phyloP scores from a whole-genome alignment of 2,888 invertebrate genomes.

The Sesia apiformis region DNA sequence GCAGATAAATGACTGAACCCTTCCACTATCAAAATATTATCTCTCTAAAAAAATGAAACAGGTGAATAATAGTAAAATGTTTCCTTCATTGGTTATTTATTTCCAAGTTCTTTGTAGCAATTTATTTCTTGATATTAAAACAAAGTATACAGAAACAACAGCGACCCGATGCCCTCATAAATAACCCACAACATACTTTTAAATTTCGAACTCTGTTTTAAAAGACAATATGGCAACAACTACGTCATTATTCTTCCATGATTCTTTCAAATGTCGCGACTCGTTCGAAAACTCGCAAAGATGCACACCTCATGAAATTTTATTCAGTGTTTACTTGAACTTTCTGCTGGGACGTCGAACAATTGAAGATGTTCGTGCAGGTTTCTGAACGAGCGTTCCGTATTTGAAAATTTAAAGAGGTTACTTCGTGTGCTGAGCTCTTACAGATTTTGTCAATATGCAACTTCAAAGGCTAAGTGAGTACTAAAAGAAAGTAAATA shows the following conservation, averaged over 20 bases:
- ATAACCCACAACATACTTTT: neutral
- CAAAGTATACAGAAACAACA: too few species aligned
- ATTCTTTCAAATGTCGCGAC: neutral
- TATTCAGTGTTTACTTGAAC: conserved; percentile 26
- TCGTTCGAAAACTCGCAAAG: conserved; percentile 22
- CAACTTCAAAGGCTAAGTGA: neutral
- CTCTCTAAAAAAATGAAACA: too few species aligned
- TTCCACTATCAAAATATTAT: neutral
- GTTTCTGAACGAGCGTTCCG: conserved; percentile 9
- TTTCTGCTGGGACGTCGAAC: neutral
- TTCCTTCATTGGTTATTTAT: too few species aligned
- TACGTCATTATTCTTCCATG: conserved; percentile 17
- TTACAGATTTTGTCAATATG: neutral
- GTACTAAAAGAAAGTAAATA: too few species aligned
- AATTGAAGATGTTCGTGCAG: neutral
- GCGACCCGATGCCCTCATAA: too few species aligned
- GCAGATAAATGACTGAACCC: neutral
- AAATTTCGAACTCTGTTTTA: conserved; percentile 5
- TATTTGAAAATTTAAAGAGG: conserved; percentile 10
- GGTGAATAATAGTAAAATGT: too few species aligned
- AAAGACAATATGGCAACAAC: conserved; percentile 25
- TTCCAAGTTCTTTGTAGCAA: too few species aligned
- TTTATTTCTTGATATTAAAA: too few species aligned
- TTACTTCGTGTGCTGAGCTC: neutral
- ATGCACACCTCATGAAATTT: conserved; percentile 28